These are phyloP conservation scores for Arrhopalites spinosus DNA, from an alignment of 2,888 invertebrate species.

Conservation along the genomic window DNA sequence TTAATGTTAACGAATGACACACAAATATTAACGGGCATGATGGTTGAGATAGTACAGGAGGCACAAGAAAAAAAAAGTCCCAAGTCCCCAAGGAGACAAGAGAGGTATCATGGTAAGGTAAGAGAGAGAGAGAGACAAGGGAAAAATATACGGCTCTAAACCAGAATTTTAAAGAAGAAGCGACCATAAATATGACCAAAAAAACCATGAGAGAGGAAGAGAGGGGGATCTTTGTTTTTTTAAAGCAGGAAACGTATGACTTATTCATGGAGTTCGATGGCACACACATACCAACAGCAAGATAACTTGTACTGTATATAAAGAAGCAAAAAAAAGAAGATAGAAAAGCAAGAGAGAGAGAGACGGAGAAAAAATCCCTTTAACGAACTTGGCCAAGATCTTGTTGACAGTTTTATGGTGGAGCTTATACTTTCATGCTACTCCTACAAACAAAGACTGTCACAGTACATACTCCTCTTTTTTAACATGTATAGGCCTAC, in stretches of 20 bases:
- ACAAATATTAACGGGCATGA: background rate
- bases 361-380: conserved; percentile 33
- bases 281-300: background rate
- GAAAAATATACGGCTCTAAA: background rate
- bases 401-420: conserved; percentile 42
- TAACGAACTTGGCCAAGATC: conserved; percentile 41
- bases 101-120: background rate
- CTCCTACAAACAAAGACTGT: conserved; percentile 2
- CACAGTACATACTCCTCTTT: background rate
- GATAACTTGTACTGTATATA: background rate
- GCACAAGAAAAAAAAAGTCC: no score
- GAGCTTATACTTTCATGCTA: conserved; percentile 32
- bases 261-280: no score
- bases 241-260: background rate
- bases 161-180: background rate
- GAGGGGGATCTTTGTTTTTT: no score
- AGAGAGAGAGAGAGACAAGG: background rate
- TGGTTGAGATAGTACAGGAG: background rate
- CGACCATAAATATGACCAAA: conserved; percentile 5
- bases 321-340: background rate
- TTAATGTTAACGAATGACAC: background rate
- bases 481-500: background rate
- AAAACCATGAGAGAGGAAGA: background rate
- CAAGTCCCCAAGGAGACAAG: background rate
- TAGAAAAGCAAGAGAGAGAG: background rate